A percentile compares a stretch with the other conserved stretches of the same genome.
phyloP scores from a whole-genome alignment of 2,113 vertebrate genomes.

The Gasterosteus nipponicus region DNA sequence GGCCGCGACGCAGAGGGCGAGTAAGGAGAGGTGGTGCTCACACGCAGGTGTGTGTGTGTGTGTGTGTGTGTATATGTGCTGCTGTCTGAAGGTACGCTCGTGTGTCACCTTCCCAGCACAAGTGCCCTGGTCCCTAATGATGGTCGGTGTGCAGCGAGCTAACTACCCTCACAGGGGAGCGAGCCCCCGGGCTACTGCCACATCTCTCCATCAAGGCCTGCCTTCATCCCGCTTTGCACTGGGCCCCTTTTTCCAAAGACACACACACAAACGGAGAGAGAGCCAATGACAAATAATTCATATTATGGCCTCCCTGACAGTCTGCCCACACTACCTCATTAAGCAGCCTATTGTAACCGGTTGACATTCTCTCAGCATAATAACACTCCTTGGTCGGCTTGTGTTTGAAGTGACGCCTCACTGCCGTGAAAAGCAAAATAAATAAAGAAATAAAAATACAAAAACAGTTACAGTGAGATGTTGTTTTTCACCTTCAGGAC shows the following conservation, averaged over 20 bases:
- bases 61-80: slow-evolving; percentile 45
- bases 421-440: slow-evolving; percentile 75
- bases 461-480: slow-evolving; percentile 59
- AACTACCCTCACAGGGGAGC: slow-evolving; percentile 84
- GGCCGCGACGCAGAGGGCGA: slow-evolving; percentile 20
- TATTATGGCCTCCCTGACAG: slow-evolving; percentile 82
- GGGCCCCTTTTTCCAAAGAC: slow-evolving; percentile 78
- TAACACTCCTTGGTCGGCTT: slow-evolving; percentile 73
- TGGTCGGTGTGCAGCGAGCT: slow-evolving; percentile 80
- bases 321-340: slow-evolving; percentile 82
- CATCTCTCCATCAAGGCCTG: slow-evolving; percentile 83
- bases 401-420: slow-evolving; percentile 78
- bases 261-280: slow-evolving; percentile 67
- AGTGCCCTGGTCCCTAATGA: slow-evolving; percentile 82
- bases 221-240: slow-evolving; percentile 84
- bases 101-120: slow-evolving; percentile 80
- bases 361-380: slow-evolving; percentile 79
- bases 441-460: slow-evolving; percentile 64
- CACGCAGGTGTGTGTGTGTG: slow-evolving; percentile 68
- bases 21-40: slow-evolving; percentile 40
- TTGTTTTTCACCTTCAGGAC: slow-evolving; percentile 77
- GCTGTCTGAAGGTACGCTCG: slow-evolving; percentile 64
- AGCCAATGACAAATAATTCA: slow-evolving; percentile 85
- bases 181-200: slow-evolving; percentile 85
- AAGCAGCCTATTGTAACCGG: slow-evolving; percentile 76